Evolutionary conservation across 1,140 invertebrate species (phyloP).

Genomic region (Calliopsis andreniformis): DNA sequence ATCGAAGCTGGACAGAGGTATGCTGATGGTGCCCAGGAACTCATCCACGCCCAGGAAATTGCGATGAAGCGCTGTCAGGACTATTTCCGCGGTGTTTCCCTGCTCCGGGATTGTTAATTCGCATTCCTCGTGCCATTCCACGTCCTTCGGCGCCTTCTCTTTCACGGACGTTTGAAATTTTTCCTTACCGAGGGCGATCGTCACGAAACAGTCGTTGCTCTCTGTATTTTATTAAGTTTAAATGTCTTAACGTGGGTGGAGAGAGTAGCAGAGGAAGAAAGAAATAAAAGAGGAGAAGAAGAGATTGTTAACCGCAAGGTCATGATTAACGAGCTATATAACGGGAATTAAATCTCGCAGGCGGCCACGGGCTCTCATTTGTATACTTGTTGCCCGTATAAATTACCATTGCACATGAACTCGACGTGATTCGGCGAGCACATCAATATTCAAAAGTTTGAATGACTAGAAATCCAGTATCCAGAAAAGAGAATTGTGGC

Average conservation of each 20-base stretch:
- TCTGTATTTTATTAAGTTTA: slow-evolving; percentile 67
- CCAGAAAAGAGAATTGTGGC: too few relatives aligned
- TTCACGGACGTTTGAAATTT: slow-evolving; percentile 98
- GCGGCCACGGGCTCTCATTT: background rate
- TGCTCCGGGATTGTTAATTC: slow-evolving; percentile 95
- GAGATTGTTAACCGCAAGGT: slow-evolving; percentile 26
- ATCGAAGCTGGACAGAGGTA: slow-evolving; percentile 93
- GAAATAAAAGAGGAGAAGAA: too few relatives aligned
- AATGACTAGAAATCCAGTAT: too few relatives aligned
- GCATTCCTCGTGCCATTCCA: slow-evolving; percentile 98
- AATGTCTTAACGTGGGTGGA: slow-evolving; percentile 39
- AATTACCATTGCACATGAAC: slow-evolving; percentile 5
- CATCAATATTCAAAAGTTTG: too few relatives aligned
- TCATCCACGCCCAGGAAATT: slow-evolving; percentile 96
- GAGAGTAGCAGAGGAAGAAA: background rate
- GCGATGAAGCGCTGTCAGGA: slow-evolving; percentile 92
- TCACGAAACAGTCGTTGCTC: slow-evolving; percentile 97
- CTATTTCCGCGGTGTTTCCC: slow-evolving; percentile 92
- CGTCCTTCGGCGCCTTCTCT: slow-evolving; percentile 90
- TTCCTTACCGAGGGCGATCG: slow-evolving; percentile 95
- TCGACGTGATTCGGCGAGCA: background rate
- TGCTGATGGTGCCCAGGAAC: slow-evolving; percentile 91
- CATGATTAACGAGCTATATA: slow-evolving; percentile 38
- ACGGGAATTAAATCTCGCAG: slow-evolving; percentile 44
- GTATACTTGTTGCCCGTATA: background rate